phyloP scores from a whole-genome alignment of 2,113 vertebrate genomes.

The Serinus canaria region DNA sequence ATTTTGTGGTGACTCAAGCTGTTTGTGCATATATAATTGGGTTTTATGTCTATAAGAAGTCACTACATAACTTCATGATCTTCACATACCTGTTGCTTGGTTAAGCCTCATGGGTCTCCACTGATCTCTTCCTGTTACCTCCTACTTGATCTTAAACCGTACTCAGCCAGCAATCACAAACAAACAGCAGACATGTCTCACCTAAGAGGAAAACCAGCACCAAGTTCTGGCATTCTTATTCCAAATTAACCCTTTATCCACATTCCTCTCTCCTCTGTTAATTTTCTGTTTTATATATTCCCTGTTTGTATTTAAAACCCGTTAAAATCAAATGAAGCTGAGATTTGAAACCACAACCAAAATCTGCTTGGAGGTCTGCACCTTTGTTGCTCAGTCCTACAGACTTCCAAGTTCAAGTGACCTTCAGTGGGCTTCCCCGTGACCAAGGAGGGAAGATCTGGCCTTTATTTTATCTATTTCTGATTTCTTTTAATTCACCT shows the following conservation, averaged over 20 bases:
- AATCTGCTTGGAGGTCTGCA: neutral
- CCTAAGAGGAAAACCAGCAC: too few relatives aligned
- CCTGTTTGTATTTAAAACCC: too few relatives aligned
- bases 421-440: neutral
- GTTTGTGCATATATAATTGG: neutral
- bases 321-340: neutral
- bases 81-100: accelerated
- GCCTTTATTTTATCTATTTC: neutral
- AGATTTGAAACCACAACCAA: neutral
- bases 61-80: too few relatives aligned
- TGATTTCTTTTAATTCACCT: conserved; percentile 56
- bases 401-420: neutral
- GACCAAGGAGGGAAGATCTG: neutral
- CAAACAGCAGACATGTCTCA: neutral
- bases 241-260: too few relatives aligned
- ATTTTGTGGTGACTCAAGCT: neutral
- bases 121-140: neutral
- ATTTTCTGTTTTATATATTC: too few relatives aligned
- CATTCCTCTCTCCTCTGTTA: too few relatives aligned
- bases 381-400: neutral
- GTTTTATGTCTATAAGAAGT: neutral
- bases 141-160: neutral
- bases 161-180: neutral
- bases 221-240: too few relatives aligned
- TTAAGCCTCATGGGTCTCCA: neutral